Evolutionary conservation across 2,888 invertebrate genomes (phyloP).

Genomic region (Pyralis farinalis): DNA sequence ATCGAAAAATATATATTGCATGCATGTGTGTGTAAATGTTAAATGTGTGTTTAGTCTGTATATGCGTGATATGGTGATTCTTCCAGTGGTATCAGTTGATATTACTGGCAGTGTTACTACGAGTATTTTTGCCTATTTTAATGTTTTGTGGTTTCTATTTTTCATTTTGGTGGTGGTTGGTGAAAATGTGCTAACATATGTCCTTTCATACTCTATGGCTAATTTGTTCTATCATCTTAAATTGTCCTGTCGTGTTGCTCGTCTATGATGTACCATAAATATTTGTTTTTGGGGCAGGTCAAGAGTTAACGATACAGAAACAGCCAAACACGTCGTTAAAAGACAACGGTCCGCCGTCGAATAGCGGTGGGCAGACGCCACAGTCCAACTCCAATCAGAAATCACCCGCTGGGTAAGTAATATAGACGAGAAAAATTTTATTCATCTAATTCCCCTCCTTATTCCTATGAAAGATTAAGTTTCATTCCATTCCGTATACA

Average conservation of each 20-base stretch:
- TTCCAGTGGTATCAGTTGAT: background rate
- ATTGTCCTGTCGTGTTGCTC: conserved; percentile 21
- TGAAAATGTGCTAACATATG: conserved; percentile 80
- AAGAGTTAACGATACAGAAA: conserved; percentile 97
- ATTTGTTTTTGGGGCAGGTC: conserved; percentile 69
- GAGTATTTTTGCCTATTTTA: background rate
- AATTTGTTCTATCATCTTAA: conserved; percentile 63
- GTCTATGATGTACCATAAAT: conserved; percentile 11
- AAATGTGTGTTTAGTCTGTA: conserved; percentile 19
- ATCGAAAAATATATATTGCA: background rate
- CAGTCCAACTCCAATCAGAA: conserved; percentile 81
- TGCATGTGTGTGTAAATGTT: conserved; percentile 7
- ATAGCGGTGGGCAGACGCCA: conserved; percentile 70
- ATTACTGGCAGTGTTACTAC: background rate
- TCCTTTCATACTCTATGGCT: conserved; percentile 77
- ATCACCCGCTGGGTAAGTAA: conserved; percentile 87
- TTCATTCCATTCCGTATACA: too few relatives aligned
- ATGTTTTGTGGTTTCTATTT: conserved; percentile 21
- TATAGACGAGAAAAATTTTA: too few relatives aligned
- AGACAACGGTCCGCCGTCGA: conserved; percentile 83
- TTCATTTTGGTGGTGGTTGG: conserved; percentile 76
- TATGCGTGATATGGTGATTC: background rate
- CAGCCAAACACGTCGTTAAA: conserved; percentile 95
- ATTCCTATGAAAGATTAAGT: too few relatives aligned
- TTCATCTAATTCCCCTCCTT: too few relatives aligned